phyloP scores from a whole-genome alignment of 2,888 invertebrate species.

The Catocala sponsa region DNA sequence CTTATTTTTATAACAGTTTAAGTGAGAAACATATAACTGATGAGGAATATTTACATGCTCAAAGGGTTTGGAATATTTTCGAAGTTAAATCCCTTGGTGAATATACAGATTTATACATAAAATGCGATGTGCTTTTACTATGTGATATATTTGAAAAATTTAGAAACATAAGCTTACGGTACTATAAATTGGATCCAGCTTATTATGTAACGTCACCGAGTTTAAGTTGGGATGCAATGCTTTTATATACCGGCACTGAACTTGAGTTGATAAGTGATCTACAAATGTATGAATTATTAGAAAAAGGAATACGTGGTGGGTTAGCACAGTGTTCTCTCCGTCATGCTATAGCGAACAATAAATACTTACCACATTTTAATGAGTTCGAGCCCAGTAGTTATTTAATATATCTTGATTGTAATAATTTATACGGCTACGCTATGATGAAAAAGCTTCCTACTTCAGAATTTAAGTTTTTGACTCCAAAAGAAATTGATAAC shows the following conservation, averaged over 20 bases:
- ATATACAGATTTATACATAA: conserved; percentile 34
- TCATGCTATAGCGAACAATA: conserved; percentile 43
- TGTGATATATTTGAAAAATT: conserved; percentile 54
- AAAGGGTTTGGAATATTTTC: conserved; percentile 39
- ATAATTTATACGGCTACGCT: conserved; percentile 55
- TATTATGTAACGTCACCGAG: conserved; percentile 43
- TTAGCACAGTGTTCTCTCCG: conserved; percentile 39
- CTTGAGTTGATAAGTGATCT: conserved; percentile 41
- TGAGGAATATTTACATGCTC: conserved; percentile 8
- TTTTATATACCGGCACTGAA: conserved; percentile 22
- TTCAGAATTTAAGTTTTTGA: conserved; percentile 25
- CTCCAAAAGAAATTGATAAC: conserved; percentile 17
- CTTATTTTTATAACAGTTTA: conserved; percentile 30
- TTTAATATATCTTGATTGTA: conserved; percentile 47
- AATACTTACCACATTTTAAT: conserved; percentile 45
- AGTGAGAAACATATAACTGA: conserved; percentile 28
- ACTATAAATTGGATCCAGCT: conserved; percentile 48
- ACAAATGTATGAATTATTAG: conserved; percentile 44
- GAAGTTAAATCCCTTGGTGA: conserved; percentile 36
- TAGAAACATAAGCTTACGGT: conserved; percentile 12
- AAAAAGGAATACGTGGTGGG: no score
- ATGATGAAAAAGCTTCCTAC: conserved; percentile 22
- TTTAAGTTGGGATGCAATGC: conserved; percentile 46
- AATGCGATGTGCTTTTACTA: conserved; percentile 39
- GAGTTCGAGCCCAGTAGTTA: conserved; percentile 26